Conservation (phyloP, 1,140 invertebrate species). For the silkworm (Bombyx mori) region DNA sequence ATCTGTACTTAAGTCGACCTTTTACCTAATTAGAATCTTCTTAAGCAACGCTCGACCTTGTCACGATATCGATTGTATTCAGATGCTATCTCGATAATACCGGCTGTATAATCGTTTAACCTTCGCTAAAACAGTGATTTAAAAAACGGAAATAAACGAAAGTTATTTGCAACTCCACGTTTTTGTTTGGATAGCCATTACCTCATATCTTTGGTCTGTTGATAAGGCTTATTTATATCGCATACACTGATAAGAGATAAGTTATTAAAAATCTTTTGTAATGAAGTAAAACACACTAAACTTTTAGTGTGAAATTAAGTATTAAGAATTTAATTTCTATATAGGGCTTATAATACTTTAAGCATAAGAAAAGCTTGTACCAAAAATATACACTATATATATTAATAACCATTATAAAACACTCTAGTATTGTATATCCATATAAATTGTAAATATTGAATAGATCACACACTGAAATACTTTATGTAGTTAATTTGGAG, state of each 20-base stretch:
- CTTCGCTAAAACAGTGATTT: background rate
- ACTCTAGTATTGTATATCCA: too few relatives aligned
- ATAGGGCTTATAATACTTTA: too few relatives aligned
- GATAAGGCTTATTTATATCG: conserved; percentile 7
- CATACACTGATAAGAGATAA: conserved; percentile 22
- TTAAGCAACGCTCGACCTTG: conserved; percentile 46
- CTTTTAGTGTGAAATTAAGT: background rate
- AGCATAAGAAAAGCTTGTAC: too few relatives aligned
- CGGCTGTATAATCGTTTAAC: conserved; percentile 7
- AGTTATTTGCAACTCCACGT: conserved; percentile 3
- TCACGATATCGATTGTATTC: conserved; percentile 32
- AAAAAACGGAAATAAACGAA: background rate
- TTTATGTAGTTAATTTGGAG: too few relatives aligned
- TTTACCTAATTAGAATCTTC: conserved; percentile 33
- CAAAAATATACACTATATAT: too few relatives aligned
- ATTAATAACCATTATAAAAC: too few relatives aligned
- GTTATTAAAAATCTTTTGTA: conserved; percentile 2
- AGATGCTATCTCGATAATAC: conserved; percentile 13
- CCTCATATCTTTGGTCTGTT: background rate
- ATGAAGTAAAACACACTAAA: too few relatives aligned
- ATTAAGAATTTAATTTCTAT: background rate
- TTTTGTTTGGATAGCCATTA: conserved; percentile 7
- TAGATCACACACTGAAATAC: too few relatives aligned
- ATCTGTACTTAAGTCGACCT: conserved; percentile 29
- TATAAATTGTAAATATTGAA: too few relatives aligned